phyloP scores from a whole-genome alignment of 2,113 vertebrate species.

The Corapipo altera region DNA sequence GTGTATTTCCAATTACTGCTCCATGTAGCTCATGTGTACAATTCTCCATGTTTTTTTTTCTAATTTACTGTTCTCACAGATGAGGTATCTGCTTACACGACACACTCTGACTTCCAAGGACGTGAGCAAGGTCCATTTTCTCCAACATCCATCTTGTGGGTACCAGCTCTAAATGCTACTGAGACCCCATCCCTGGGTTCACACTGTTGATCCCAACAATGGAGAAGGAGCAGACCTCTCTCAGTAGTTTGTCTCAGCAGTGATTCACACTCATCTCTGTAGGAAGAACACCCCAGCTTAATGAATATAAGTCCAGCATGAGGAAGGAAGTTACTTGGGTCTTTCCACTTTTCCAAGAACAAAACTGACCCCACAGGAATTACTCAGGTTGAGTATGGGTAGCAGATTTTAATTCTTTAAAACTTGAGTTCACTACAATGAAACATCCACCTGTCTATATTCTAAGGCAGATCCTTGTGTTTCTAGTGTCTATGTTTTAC shows the following conservation, averaged over 20 bases:
- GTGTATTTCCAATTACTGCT: background rate
- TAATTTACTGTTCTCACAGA: background rate
- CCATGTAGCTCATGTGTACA: background rate
- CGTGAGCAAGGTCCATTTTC: background rate
- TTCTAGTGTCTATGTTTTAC: background rate
- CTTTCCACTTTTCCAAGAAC: background rate
- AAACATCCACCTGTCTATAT: background rate
- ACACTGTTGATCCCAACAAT: background rate
- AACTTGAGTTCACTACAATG: background rate
- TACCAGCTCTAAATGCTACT: background rate
- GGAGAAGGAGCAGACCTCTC: background rate
- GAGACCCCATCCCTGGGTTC: fast-evolving
- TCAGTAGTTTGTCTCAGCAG: background rate
- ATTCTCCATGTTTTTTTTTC: background rate
- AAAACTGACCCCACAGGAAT: background rate
- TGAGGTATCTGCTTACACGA: background rate
- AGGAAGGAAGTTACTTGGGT: background rate
- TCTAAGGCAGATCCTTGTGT: background rate
- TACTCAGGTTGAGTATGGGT: background rate
- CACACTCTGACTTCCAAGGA: background rate
- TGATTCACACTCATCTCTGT: background rate
- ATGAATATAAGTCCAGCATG: background rate
- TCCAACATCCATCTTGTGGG: fast-evolving
- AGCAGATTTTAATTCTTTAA: background rate
- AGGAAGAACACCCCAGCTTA: background rate